Base-by-base conservation (phyloP, 2,113 vertebrate genomes). In the Acrocephalus kingi region DNA sequence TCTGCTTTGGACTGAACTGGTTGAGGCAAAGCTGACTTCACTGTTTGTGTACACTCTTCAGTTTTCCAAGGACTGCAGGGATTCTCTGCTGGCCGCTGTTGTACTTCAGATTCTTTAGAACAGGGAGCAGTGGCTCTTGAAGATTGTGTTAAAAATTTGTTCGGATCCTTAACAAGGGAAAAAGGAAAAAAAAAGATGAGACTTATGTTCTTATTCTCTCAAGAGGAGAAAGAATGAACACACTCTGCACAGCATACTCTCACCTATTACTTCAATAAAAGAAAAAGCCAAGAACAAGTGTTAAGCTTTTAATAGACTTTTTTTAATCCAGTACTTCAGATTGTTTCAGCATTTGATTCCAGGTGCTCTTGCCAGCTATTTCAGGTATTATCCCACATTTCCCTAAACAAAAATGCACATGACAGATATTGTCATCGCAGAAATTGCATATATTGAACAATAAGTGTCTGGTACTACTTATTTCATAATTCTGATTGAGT, bases 101-200 rank as follows among this genome's bases (percentile, higher is more conserved):
- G 93, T 66, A 83, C 48, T 54, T 98, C 95, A 27, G 92, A 89
- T 74, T 96, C 97, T 71, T 98, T 97, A 71, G 96, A 94, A 94
- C 55, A 94, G 19, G 96, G 84, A 76, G 48, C 41, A 41, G 78
- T 24, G 9, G 54, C 6, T 61, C 71, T 67, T 71, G 84, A 93
- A 25, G 93, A 35, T 6, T 94, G 97, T 15, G 69, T 81, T 76
- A 93, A 89, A 67, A 87, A 92, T 75, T 59, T 66, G 27, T 64
- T 91, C 63, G 59, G 31, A 43, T 74, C 81, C 96, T 97, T 64
- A 49, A 73, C 13, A 67, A 54, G 28, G 12, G 5, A 49, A 71
- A 80, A 66, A 80, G 9, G 3, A 37, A 49, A 13, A 69, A 33
- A 55, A 16, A 68, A 55, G 7, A 37, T 31, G 5, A 55, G 4